Evolutionary conservation across 2,888 invertebrate genomes (phyloP).

Genomic region (Micoletzkya japonica): DNA sequence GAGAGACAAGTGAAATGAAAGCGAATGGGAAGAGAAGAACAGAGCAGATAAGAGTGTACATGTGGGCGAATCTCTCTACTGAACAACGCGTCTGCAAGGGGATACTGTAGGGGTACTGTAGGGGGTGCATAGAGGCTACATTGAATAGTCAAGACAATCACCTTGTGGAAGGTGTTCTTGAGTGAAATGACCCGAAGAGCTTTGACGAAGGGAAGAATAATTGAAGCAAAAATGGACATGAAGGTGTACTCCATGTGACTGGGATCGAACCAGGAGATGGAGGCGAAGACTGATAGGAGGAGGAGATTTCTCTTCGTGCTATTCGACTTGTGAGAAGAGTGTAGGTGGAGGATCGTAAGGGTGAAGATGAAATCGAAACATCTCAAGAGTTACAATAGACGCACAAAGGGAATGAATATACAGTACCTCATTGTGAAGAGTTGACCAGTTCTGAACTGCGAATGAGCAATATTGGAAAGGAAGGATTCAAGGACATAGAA

Average conservation of each 20-base stretch:
- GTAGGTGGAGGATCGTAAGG: not conserved
- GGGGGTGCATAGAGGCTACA: no score
- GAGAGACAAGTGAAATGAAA: slow-evolving; percentile 43
- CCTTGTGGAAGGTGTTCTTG: slow-evolving; percentile 31
- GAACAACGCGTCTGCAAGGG: slow-evolving; percentile 3
- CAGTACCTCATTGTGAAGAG: slow-evolving; percentile 14
- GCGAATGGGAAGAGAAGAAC: slow-evolving; percentile 47
- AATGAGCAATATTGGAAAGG: slow-evolving; percentile 17
- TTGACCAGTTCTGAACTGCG: slow-evolving; percentile 23
- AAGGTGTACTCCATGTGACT: slow-evolving; percentile 58
- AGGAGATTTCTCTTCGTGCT: slow-evolving; percentile 24
- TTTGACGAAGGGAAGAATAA: slow-evolving; percentile 48
- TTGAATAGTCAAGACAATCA: no score
- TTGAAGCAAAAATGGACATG: slow-evolving; percentile 45
- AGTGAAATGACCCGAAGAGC: slow-evolving; percentile 42
- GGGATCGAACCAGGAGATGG: slow-evolving; percentile 59
- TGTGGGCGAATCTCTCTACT: not conserved
- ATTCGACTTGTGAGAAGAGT: not conserved
- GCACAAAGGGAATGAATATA: not conserved
- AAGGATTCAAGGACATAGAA: slow-evolving; percentile 14
- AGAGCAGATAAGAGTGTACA: slow-evolving; percentile 24
- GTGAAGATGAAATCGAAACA: slow-evolving; percentile 20
- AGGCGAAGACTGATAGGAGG: slow-evolving; percentile 49
- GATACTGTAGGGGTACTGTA: no score
- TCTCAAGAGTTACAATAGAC: not conserved